phyloP scores from a whole-genome alignment of 2,888 invertebrate species.

The Eilema caniola region DNA sequence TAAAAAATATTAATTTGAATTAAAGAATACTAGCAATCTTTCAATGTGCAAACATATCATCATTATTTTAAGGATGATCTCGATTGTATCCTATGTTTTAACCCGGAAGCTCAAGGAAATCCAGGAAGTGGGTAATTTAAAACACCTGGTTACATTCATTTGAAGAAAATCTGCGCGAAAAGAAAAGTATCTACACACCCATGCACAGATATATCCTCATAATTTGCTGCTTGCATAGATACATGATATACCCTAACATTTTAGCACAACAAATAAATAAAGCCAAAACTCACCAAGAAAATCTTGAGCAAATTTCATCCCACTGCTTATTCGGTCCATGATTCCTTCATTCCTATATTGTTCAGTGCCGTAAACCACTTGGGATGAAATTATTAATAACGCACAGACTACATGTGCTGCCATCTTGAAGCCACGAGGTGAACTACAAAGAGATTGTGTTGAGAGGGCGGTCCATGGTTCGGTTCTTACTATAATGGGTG shows the following conservation, averaged over 20 bases:
- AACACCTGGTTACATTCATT: background rate
- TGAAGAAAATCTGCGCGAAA: too few species aligned
- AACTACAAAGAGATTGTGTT: conserved; percentile 63
- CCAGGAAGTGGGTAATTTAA: too few species aligned
- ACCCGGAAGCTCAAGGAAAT: background rate
- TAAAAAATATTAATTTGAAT: too few species aligned
- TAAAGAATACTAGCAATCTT: too few species aligned
- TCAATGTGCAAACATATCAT: background rate
- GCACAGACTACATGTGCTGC: conserved; percentile 66
- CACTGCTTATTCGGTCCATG: conserved; percentile 72
- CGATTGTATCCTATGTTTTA: background rate
- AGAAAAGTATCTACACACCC: background rate
- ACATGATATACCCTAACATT: background rate
- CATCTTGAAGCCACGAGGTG: conserved; percentile 68
- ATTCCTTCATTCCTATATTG: conserved; percentile 67
- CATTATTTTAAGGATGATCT: background rate
- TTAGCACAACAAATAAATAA: background rate
- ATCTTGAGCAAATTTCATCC: conserved; percentile 80
- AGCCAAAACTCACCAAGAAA: conserved; percentile 72
- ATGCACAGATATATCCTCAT: background rate
- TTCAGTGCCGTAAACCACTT: conserved; percentile 59
- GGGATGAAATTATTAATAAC: conserved; percentile 54
- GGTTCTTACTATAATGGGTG: conserved; percentile 69
- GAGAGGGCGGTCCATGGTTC: conserved; percentile 62
- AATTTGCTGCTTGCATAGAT: background rate